Conservation (phyloP, 53 echinoderm and acorn worm species). For the Echinarachnius parma region DNA sequence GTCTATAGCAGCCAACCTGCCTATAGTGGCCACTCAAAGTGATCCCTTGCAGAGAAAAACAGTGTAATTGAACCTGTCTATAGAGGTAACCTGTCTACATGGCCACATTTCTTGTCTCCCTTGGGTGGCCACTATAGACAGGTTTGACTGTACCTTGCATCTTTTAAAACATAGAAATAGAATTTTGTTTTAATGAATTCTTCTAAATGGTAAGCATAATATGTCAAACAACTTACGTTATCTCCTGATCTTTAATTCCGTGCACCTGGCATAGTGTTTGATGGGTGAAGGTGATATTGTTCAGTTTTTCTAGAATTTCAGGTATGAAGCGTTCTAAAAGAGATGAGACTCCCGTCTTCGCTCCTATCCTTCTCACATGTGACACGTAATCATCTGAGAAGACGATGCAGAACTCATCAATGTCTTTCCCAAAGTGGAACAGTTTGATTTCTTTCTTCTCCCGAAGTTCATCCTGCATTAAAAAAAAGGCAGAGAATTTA, state of each 20-base stretch:
- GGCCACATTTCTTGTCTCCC: no score
- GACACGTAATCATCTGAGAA: constrained; percentile 53
- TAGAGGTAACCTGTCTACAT: no score
- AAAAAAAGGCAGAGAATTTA: background rate
- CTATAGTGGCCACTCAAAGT: no score
- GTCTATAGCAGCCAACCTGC: no score
- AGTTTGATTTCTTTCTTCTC: constrained; percentile 86
- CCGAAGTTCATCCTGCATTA: constrained; percentile 70
- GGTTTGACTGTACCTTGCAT: no score
- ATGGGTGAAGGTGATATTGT: constrained; percentile 28
- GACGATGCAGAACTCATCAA: constrained; percentile 66
- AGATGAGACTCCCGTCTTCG: constrained; percentile 10
- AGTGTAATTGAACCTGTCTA: no score
- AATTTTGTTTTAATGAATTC: no score
- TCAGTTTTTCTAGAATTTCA: constrained; percentile 25
- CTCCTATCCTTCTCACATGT: constrained; percentile 41
- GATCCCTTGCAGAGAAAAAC: no score
- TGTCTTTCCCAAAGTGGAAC: constrained; percentile 55
- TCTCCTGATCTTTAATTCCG: constrained; percentile 59
- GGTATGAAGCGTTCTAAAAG: constrained; percentile 17
- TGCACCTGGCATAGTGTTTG: constrained; percentile 28
- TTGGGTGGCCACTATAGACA: no score
- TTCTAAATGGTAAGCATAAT: no score
- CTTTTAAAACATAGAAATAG: no score
- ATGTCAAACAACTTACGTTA: constrained; percentile 69